A percentile compares a stretch with the other conserved stretches of the same genome.
These are phyloP conservation scores for Acrocera orbiculus DNA, from an alignment of 2,888 invertebrate species.

Conservation along the genomic window DNA sequence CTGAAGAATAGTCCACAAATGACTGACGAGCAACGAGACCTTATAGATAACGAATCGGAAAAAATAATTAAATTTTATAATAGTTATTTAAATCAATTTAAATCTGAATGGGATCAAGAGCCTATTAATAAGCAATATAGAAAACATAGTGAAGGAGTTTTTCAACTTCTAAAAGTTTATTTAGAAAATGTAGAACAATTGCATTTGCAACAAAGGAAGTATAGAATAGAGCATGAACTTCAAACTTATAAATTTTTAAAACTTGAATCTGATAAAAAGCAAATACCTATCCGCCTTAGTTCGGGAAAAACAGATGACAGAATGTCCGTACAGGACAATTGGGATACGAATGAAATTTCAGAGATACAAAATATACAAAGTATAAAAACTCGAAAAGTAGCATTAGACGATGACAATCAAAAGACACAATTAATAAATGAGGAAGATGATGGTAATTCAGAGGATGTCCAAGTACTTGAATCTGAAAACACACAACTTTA, in stretches of 20 bases:
- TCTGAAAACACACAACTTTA: constrained; percentile 76
- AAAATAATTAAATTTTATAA: constrained; percentile 67
- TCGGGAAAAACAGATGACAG: constrained; percentile 9
- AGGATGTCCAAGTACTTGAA: constrained; percentile 86
- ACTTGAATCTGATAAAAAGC: constrained; percentile 35
- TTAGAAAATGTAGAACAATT: constrained; percentile 72
- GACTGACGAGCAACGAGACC: constrained; percentile 69
- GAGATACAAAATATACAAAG: too few relatives aligned
- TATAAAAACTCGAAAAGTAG: too few relatives aligned
- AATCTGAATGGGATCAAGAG: constrained; percentile 41
- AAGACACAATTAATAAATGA: constrained; percentile 25
- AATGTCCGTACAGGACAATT: constrained; percentile 14
- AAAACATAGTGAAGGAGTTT: constrained; percentile 60
- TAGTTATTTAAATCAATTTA: constrained; percentile 56
- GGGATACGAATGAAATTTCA: constrained; percentile 11
- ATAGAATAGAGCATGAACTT: constrained; percentile 67
- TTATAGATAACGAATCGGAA: constrained; percentile 73
- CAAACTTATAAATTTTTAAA: constrained; percentile 68
- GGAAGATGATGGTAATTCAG: constrained; percentile 55
- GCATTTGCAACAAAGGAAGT: constrained; percentile 74
- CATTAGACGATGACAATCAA: constrained; percentile 17
- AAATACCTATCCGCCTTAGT: constrained; percentile 23
- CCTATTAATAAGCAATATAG: constrained; percentile 44
- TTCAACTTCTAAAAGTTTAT: constrained; percentile 60
- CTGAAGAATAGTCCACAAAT: constrained; percentile 50